These are phyloP conservation scores for Pluvianellus socialis DNA, from an alignment of 2,113 vertebrate species.

Conservation along the genomic window DNA sequence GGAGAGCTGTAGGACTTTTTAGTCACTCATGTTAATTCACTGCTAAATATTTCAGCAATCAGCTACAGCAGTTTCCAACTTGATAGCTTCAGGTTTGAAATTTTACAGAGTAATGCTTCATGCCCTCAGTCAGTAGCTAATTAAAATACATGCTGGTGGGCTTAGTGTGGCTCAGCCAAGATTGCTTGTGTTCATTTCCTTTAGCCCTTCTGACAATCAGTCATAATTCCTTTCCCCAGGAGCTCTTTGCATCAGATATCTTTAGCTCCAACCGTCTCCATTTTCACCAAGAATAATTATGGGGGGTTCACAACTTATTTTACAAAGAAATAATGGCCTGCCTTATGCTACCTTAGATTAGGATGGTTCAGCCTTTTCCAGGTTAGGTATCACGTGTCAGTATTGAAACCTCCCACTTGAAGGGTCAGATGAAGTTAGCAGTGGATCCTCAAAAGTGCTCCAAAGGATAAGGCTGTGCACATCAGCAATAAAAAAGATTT, in stretches of 20 bases:
- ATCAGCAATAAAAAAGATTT: not conserved
- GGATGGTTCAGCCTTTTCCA: not conserved
- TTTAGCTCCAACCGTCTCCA: not conserved
- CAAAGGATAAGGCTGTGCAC: not conserved
- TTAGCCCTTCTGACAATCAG: not conserved
- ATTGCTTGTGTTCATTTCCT: not conserved
- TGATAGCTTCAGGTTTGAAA: not conserved
- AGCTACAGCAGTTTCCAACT: not conserved
- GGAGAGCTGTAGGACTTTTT: not conserved
- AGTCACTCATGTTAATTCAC: not conserved
- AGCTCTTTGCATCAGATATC: not conserved
- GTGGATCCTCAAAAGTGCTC: not conserved
- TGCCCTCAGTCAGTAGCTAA: not conserved
- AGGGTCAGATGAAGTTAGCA: not conserved
- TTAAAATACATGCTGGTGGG: not conserved
- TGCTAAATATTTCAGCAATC: constrained; percentile 6
- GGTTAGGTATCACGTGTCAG: not conserved
- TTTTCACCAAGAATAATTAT: not conserved
- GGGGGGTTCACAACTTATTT: not conserved
- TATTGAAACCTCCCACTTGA: not conserved
- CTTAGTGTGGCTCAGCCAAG: not conserved
- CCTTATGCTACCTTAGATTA: not conserved
- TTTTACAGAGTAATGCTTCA: not conserved
- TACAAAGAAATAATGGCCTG: not conserved
- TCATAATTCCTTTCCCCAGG: not conserved